Percentiles rank a stretch among this genome's conserved stretches.
Evolutionary conservation across 2,888 invertebrate genomes (phyloP).

Genomic region (Pocota personata): DNA sequence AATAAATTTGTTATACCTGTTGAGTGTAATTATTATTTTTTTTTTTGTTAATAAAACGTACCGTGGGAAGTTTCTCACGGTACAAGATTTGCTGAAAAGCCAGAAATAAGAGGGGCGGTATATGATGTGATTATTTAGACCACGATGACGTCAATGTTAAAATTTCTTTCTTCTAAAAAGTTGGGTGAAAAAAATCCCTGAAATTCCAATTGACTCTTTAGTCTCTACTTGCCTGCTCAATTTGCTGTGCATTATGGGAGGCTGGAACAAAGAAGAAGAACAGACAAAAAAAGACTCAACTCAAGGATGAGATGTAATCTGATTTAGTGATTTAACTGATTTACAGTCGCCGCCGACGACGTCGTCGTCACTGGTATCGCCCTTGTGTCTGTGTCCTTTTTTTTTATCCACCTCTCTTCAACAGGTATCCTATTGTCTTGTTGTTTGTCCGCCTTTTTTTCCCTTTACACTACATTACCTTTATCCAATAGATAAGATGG

Average conservation of each 20-base stretch:
- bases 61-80: slow-evolving; percentile 76
- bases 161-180: background rate
- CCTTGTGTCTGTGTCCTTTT: slow-evolving; percentile 48
- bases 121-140: slow-evolving; percentile 46
- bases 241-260: slow-evolving; percentile 64
- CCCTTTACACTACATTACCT: background rate
- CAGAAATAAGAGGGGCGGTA: too few relatives aligned
- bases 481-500: slow-evolving; percentile 26
- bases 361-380: slow-evolving; percentile 31
- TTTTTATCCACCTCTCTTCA: slow-evolving; percentile 1
- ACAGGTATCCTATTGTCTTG: slow-evolving; percentile 56
- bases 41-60: slow-evolving; percentile 15
- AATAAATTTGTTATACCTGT: slow-evolving; percentile 73
- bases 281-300: background rate
- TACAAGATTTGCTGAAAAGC: background rate
- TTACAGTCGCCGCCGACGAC: slow-evolving; percentile 46
- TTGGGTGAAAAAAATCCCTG: background rate
- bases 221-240: slow-evolving; percentile 18
- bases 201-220: slow-evolving; percentile 53
- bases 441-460: slow-evolving; percentile 25
- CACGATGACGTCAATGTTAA: slow-evolving; percentile 6
- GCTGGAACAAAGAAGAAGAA: background rate
- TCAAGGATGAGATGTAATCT: slow-evolving; percentile 51
- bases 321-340: slow-evolving; percentile 54
- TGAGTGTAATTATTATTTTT: slow-evolving; percentile 56